A percentile compares a stretch with the other conserved stretches of the same genome.
Evolutionary conservation across 2,888 invertebrate species (phyloP).

Genomic region (Petrophora chlorosata): DNA sequence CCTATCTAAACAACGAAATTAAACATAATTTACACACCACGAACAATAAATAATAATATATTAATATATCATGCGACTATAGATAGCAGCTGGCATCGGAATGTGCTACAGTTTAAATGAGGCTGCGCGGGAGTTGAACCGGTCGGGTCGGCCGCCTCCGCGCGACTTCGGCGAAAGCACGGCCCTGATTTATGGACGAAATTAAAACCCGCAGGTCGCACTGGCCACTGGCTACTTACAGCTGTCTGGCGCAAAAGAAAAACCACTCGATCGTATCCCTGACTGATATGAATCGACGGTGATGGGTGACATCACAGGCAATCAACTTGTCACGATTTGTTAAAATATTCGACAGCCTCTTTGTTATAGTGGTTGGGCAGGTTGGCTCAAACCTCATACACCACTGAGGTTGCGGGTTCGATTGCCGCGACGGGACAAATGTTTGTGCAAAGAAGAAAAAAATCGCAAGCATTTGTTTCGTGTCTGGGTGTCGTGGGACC

Average conservation of each 20-base stretch:
- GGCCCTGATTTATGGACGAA: conserved; percentile 77
- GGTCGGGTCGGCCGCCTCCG: conserved; percentile 68
- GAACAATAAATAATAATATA: not conserved
- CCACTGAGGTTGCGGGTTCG: too few species aligned
- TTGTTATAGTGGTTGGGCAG: too few species aligned
- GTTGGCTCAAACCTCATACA: too few species aligned
- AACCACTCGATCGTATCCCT: conserved; percentile 15
- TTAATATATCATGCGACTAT: conserved; percentile 51
- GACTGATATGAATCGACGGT: too few species aligned
- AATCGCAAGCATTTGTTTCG: too few species aligned
- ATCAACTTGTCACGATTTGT: too few species aligned
- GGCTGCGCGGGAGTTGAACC: conserved; percentile 77
- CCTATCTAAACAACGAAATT: too few species aligned
- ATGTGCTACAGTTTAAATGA: conserved; percentile 84
- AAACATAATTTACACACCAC: not conserved
- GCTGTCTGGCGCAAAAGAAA: conserved; percentile 13
- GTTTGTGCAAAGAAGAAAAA: too few species aligned
- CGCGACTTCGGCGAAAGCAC: conserved; percentile 79
- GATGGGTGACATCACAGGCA: too few species aligned
- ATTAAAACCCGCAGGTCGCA: conserved; percentile 63
- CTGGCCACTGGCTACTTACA: conserved; percentile 13
- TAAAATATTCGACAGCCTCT: too few species aligned
- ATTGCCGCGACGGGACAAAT: too few species aligned
- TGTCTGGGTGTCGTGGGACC: too few species aligned
- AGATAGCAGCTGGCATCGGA: conserved; percentile 63